These are phyloP conservation scores for Eilema griseolum DNA, from an alignment of 2,888 invertebrate species.

Conservation along the genomic window DNA sequence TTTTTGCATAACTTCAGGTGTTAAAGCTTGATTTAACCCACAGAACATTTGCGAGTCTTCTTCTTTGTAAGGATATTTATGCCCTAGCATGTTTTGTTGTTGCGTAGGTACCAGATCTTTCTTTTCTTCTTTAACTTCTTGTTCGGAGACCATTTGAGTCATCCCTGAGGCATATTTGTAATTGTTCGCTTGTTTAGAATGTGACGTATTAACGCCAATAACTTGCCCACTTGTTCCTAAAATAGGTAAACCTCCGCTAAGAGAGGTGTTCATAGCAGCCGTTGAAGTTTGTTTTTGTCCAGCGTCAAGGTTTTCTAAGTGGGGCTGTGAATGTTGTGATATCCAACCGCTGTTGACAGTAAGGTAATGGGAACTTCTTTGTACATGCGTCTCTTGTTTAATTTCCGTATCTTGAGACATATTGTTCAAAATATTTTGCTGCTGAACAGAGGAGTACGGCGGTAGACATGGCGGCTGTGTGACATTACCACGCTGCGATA, in stretches of 20 bases:
- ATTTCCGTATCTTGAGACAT: conserved; percentile 65
- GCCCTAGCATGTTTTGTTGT: conserved; percentile 53
- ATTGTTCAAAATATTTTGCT: conserved; percentile 62
- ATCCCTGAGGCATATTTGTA: conserved; percentile 63
- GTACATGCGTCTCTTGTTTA: conserved; percentile 75
- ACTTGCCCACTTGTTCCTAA: conserved; percentile 88
- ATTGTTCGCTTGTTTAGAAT: conserved; percentile 64
- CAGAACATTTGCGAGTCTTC: conserved; percentile 82
- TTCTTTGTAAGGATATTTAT: conserved; percentile 68
- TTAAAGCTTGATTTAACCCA: conserved; percentile 79
- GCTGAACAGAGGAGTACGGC: conserved; percentile 60
- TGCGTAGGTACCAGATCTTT: conserved; percentile 60
- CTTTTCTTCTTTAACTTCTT: conserved; percentile 71
- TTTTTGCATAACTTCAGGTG: conserved; percentile 85
- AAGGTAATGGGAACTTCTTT: conserved; percentile 79
- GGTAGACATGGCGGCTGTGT: conserved; percentile 61
- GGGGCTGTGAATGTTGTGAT: conserved; percentile 76
- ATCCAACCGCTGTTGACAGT: conserved; percentile 84
- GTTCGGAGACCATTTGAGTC: conserved; percentile 58
- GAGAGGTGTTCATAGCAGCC: conserved; percentile 55
- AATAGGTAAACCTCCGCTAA: conserved; percentile 76
- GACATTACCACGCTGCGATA: conserved; percentile 60
- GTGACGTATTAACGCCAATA: conserved; percentile 85
- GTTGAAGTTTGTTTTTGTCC: conserved; percentile 63
- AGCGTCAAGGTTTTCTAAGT: conserved; percentile 68